Conservation (phyloP, 2,113 vertebrate genomes). For the Hypocryptadius cinnamomeus region DNA sequence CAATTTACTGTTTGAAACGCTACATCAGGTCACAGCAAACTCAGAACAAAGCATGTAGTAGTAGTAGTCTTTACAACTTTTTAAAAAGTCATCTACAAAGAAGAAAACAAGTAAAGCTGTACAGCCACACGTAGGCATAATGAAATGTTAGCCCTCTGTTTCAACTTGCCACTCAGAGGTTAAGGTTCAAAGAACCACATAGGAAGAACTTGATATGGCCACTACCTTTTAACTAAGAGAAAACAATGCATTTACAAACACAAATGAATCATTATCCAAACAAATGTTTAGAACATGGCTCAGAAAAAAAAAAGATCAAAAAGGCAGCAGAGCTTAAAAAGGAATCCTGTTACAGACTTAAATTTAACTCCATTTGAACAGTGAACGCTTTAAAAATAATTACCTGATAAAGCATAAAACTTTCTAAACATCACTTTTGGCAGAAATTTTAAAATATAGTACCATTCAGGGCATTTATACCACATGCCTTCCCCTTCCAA, state of each 20-base stretch:
- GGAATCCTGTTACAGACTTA: background rate
- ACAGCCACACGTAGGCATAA: background rate
- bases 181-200: background rate
- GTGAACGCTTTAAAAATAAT: background rate
- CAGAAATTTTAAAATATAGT: background rate
- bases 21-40: background rate
- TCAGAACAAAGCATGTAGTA: background rate
- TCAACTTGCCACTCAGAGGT: background rate
- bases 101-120: background rate
- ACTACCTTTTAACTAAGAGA: background rate
- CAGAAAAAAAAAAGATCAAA: background rate
- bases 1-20: background rate
- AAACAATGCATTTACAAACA: constrained; percentile 40
- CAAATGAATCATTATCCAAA: constrained; percentile 12
- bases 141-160: background rate
- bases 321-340: background rate
- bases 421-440: background rate
- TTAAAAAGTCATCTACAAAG: background rate
- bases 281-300: background rate
- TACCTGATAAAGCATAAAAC: background rate
- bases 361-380: background rate
- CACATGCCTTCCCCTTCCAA: background rate
- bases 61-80: background rate
- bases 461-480: background rate
- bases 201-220: background rate